These are phyloP conservation scores for Anolis carolinensis DNA, from an alignment of 2,113 vertebrate genomes.

Conservation along the genomic window DNA sequence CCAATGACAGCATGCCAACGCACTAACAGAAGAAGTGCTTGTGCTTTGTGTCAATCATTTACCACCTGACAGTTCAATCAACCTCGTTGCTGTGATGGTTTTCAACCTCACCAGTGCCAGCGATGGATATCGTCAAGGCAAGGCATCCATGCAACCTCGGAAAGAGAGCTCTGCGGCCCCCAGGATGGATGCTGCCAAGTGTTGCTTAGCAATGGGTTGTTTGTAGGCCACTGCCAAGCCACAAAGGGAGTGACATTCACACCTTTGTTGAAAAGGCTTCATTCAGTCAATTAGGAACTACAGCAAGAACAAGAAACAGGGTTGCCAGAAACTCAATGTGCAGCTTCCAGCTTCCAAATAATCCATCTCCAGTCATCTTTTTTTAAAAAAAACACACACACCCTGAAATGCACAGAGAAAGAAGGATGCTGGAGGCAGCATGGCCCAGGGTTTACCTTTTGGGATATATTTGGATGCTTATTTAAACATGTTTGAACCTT, in stretches of 20 bases:
- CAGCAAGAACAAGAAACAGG: slow-evolving; percentile 38
- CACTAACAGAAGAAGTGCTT: slow-evolving; percentile 74
- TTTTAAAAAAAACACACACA: background rate
- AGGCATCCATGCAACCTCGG: slow-evolving; percentile 64
- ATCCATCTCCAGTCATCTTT: background rate
- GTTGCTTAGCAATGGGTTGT: slow-evolving; percentile 66
- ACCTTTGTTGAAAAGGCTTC: slow-evolving; percentile 55
- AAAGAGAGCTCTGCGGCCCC: slow-evolving; percentile 62
- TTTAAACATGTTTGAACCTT: background rate
- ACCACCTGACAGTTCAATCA: slow-evolving; percentile 76
- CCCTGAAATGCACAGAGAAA: accelerated
- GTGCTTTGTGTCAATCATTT: slow-evolving; percentile 76
- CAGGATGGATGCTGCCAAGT: slow-evolving; percentile 65
- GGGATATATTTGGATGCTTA: background rate
- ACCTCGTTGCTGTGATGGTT: slow-evolving; percentile 73
- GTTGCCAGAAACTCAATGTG: slow-evolving; percentile 28
- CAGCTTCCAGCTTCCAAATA: slow-evolving; percentile 17
- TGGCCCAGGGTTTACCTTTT: background rate
- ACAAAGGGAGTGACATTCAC: slow-evolving; percentile 51
- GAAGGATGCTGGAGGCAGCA: background rate
- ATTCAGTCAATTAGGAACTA: slow-evolving; percentile 43
- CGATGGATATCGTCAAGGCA: slow-evolving; percentile 56
- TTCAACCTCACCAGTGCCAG: slow-evolving; percentile 73
- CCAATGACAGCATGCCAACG: slow-evolving; percentile 76
- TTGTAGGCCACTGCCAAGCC: slow-evolving; percentile 58